Evolutionary conservation across 2,113 vertebrate genomes (phyloP), one percentile per base, ranked within the genome.

Genomic region (Podilymbus podiceps): DNA sequence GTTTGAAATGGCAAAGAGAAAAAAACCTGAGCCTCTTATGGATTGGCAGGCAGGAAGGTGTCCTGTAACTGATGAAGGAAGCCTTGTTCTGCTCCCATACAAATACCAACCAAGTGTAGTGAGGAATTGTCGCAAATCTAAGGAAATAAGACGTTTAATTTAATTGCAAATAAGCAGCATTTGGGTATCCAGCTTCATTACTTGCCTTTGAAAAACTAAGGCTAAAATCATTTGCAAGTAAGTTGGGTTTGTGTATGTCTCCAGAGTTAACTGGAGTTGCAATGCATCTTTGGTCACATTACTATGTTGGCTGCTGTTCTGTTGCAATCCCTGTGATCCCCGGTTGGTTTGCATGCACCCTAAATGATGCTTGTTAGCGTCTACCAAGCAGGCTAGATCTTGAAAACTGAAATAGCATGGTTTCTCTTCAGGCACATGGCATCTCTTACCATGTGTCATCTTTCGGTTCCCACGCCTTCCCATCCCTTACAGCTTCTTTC

Each of bases 381-480:
- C 22, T 42, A 77, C 75, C 71, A 68, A 72, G 44, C 80, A 89
- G 93, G 20, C 66, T 89, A 75, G 53, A 42, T 79, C 38, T 69
- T 81, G 28, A 46, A 88, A 84, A 79, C 23, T 50, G 30, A 60
- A 89, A 81, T 62, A 88, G 60, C 40, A 6, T 22, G 27, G 47
- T 27, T 95, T 87, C 66, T 90, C 25, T 90, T 66, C 21, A 72
- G 75, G 80, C 93, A 81, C 74, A 42, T 85, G 66, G 62, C 86
- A 59, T 82, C 78, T 89, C 55, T 88, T 85, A 75, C 56, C 40
- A 91, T 60, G 80, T 81, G 90, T 95, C 77, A 53, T 83, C 62
- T 88, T 91, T 81, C 46, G 31, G 86, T 97, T 97, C 97, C 91
- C 95, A 97, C 31, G 71, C 88, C 77, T 95, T 97, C 86, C 75